Percentiles rank a stretch among this genome's conserved stretches.
Conservation (phyloP, 1,140 invertebrate species). For the Diorhabda elongata region DNA sequence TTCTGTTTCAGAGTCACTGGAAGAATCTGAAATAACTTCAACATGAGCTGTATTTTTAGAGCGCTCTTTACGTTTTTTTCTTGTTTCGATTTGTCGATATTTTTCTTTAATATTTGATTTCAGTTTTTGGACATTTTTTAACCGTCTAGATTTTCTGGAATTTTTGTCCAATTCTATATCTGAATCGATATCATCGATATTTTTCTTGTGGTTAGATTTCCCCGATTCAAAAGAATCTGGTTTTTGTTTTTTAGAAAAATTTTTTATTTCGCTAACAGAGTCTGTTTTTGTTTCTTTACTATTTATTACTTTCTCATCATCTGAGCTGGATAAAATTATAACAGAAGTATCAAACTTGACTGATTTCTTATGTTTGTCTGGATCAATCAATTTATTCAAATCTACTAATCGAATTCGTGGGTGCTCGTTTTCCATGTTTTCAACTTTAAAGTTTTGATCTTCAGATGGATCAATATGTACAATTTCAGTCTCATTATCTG, state of each 20-base stretch:
- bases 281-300: conserved; percentile 7
- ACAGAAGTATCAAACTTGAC: conserved; percentile 33
- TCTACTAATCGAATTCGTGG: conserved; percentile 36
- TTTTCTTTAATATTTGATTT: background rate
- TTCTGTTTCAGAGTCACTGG: conserved; percentile 15
- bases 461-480: background rate
- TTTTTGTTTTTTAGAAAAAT: background rate
- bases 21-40: conserved; percentile 23
- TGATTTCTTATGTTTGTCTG: conserved; percentile 24
- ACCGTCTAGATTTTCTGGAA: background rate
- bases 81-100: background rate
- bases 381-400: conserved; percentile 38
- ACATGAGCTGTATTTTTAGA: conserved; percentile 6
- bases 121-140: conserved; percentile 2
- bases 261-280: conserved; percentile 3
- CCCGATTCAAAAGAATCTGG: background rate
- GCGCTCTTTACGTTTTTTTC: background rate
- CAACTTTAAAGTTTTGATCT: background rate
- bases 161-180: conserved; percentile 16
- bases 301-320: conserved; percentile 23
- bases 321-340: conserved; percentile 35
- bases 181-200: background rate
- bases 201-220: background rate
- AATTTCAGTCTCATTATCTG: background rate
- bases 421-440: background rate